A percentile compares a stretch with the other conserved stretches of the same genome.
These are phyloP conservation scores for Sthenelais limicola DNA, from an alignment of 2,888 invertebrate genomes.

Conservation along the genomic window DNA sequence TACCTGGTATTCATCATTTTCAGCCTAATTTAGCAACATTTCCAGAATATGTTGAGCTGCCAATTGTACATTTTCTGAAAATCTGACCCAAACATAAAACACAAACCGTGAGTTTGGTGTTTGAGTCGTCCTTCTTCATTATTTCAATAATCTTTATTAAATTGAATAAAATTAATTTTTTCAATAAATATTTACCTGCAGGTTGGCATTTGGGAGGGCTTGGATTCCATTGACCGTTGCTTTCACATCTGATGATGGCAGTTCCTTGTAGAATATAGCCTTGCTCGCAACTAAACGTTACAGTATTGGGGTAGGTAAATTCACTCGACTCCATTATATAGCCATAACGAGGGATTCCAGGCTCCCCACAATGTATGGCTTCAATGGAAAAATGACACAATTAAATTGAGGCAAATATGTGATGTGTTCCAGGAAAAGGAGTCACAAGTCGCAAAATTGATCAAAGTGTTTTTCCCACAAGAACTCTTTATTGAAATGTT, in stretches of 20 bases:
- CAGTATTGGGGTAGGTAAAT: conserved; percentile 43
- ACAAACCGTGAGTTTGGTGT: too few species aligned
- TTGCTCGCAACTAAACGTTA: conserved; percentile 34
- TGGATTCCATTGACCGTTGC: conserved; percentile 36
- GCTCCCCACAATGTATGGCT: conserved; percentile 40
- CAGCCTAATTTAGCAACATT: too few species aligned
- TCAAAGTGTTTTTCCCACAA: too few species aligned
- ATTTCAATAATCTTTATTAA: neutral
- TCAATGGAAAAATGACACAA: neutral
- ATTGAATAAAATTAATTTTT: neutral
- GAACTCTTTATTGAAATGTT: too few species aligned
- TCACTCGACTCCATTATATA: conserved; percentile 29
- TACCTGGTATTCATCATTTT: too few species aligned
- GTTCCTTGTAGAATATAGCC: conserved; percentile 37
- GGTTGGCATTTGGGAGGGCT: conserved; percentile 28
- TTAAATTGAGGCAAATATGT: too few species aligned
- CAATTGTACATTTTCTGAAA: too few species aligned
- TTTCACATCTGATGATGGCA: conserved; percentile 37
- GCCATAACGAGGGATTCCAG: conserved; percentile 15
- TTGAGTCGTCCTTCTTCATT: too few species aligned
- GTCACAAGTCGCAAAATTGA: too few species aligned
- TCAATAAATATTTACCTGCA: conserved; percentile 19
- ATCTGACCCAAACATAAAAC: too few species aligned
- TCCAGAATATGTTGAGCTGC: too few species aligned
- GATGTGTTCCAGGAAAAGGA: too few species aligned